phyloP scores from a whole-genome alignment of 2,113 vertebrate genomes.

The Charina bottae region DNA sequence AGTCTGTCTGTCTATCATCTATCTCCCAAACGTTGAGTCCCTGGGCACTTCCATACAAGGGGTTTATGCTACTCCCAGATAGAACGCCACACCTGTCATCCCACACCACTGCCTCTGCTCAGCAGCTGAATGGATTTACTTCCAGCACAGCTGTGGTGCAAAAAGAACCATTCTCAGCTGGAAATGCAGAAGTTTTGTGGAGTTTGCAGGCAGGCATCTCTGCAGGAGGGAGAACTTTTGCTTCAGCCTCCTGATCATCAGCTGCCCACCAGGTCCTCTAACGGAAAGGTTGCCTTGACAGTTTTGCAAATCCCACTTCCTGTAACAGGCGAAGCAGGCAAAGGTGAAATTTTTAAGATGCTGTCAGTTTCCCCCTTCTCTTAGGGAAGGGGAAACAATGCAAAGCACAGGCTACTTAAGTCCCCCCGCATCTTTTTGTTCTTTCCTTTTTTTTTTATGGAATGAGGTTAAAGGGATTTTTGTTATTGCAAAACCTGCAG shows the following conservation, averaged over 20 bases:
- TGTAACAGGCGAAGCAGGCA: background rate
- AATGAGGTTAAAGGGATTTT: background rate
- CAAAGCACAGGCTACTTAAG: background rate
- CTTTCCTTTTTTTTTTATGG: background rate
- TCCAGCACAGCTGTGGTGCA: background rate
- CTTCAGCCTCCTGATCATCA: background rate
- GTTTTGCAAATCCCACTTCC: background rate
- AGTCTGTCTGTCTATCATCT: background rate
- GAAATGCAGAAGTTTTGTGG: background rate
- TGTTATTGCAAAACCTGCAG: background rate
- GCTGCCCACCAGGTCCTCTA: background rate
- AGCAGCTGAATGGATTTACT: background rate
- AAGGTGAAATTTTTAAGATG: background rate
- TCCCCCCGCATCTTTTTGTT: background rate
- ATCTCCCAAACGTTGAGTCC: background rate
- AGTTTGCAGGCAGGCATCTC: background rate
- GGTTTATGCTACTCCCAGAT: background rate
- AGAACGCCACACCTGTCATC: background rate
- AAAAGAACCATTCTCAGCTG: background rate
- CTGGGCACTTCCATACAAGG: background rate
- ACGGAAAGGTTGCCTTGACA: background rate
- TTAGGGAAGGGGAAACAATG: background rate
- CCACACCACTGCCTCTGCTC: background rate
- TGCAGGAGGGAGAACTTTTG: background rate
- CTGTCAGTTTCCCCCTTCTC: background rate